Conservation (phyloP, 2,888 invertebrate species). For the Cephus runcator region DNA sequence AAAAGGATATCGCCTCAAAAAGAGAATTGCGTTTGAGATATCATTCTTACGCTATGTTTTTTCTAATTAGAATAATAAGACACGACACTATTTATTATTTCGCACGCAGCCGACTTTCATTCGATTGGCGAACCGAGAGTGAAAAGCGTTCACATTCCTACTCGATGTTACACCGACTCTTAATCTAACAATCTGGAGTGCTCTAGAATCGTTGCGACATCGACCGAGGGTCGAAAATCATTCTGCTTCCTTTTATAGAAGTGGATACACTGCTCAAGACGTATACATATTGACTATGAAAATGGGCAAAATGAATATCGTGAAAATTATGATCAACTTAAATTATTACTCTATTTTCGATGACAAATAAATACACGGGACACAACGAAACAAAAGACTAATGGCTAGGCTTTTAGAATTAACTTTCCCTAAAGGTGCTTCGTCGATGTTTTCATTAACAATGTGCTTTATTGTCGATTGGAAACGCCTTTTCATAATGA, state of each 20-base stretch:
- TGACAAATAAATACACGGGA: not conserved
- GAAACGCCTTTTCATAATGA: not conserved
- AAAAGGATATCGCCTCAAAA: not conserved
- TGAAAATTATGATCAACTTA: not conserved
- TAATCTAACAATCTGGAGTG: not conserved
- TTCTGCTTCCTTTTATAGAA: not conserved
- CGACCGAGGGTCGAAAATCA: not conserved
- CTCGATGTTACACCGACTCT: not conserved
- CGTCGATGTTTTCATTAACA: not conserved
- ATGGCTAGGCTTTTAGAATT: not conserved
- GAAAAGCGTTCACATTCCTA: not conserved
- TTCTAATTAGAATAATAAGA: not conserved
- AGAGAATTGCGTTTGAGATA: not conserved
- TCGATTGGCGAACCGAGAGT: not conserved
- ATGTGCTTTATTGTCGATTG: not conserved
- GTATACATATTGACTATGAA: not conserved
- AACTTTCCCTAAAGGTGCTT: not conserved
- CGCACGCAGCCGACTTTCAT: not conserved
- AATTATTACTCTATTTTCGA: not conserved
- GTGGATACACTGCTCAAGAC: not conserved
- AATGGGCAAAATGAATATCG: not conserved
- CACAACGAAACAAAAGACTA: not conserved
- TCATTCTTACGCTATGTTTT: not conserved
- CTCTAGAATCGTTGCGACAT: not conserved
- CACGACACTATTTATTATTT: not conserved